phyloP scores from a whole-genome alignment of 2,797 vertebrate genomes.

The Momotus momota region DNA sequence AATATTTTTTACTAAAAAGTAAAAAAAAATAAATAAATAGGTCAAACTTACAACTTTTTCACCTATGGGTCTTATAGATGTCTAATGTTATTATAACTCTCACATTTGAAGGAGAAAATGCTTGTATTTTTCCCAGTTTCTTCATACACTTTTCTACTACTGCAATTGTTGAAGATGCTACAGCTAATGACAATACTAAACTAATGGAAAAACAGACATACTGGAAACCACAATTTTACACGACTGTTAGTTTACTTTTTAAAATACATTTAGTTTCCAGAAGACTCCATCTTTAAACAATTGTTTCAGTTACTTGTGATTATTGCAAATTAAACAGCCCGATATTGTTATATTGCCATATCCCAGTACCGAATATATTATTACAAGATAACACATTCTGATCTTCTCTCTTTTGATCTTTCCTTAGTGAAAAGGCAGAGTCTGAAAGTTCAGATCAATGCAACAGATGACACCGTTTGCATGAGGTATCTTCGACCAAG shows the following conservation, averaged over 20 bases:
- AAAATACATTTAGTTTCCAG: neutral
- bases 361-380: neutral
- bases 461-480: slow-evolving; percentile 90
- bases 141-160: neutral
- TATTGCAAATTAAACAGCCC: neutral
- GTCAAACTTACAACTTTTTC: neutral
- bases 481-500: slow-evolving; percentile 90
- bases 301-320: neutral
- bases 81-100: neutral
- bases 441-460: slow-evolving; percentile 92
- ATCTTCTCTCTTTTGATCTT: neutral
- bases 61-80: neutral
- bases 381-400: neutral
- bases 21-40: neutral
- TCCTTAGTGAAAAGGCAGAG: slow-evolving; percentile 87
- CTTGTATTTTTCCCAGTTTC: neutral
- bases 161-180: neutral
- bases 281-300: neutral
- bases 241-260: neutral
- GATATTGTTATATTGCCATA: neutral
- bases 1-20: neutral
- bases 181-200: neutral
- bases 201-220: neutral
- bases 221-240: neutral
- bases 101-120: neutral